Conservation (phyloP, 2,888 invertebrate species). For the Caenorhabditis wallacei region DNA sequence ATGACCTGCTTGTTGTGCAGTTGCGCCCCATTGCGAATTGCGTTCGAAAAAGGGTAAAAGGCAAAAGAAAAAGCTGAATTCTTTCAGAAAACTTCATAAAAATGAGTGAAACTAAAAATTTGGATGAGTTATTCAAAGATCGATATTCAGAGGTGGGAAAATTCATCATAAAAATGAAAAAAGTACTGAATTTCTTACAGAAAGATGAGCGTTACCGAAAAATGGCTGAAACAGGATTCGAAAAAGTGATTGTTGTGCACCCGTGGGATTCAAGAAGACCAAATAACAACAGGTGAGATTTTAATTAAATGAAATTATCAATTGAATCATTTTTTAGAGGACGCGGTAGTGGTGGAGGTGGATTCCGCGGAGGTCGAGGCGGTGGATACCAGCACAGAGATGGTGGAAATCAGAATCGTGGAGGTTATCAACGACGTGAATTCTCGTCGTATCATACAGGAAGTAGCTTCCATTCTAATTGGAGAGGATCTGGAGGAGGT, state of each 20-base stretch:
- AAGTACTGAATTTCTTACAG: conserved; percentile 20
- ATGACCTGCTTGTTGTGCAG: conserved; percentile 28
- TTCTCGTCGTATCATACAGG: no score
- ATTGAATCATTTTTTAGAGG: conserved; percentile 17
- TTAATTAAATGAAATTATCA: neutral
- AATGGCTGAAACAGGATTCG: conserved; percentile 50
- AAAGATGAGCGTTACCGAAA: conserved; percentile 51
- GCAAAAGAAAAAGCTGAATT: neutral
- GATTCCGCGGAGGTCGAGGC: conserved; percentile 25
- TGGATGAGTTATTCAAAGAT: conserved; percentile 57
- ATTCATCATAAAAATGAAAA: neutral
- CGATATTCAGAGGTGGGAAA: conserved; percentile 37
- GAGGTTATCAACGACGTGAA: conserved; percentile 41
- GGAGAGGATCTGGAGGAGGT: neutral
- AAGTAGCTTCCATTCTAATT: no score
- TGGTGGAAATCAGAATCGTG: conserved; percentile 13
- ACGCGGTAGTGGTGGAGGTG: conserved; percentile 29
- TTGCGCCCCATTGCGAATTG: conserved; percentile 36
- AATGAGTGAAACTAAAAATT: conserved; percentile 42
- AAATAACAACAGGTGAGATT: conserved; percentile 29
- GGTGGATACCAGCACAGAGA: conserved; percentile 6
- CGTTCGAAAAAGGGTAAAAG: neutral
- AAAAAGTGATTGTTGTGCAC: conserved; percentile 52
- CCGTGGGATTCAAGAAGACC: conserved; percentile 51
- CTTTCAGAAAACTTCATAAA: neutral